These are phyloP conservation scores for Hylaeus anthracinus DNA, from an alignment of 1,140 invertebrate species.

Conservation along the genomic window DNA sequence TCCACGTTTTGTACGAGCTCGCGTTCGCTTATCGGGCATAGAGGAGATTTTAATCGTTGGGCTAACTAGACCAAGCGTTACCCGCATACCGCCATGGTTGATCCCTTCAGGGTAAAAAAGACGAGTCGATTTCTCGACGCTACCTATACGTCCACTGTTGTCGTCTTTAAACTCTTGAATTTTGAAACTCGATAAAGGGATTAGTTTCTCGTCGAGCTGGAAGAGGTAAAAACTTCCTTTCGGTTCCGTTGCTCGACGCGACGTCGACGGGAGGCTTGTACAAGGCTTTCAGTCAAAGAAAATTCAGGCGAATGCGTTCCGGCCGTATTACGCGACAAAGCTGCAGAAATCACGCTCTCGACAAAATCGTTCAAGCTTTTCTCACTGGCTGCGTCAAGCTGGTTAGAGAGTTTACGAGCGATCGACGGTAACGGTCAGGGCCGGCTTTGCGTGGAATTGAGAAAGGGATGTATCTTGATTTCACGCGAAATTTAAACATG, in stretches of 20 bases:
- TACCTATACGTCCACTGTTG: too few species aligned
- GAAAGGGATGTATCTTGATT: neutral
- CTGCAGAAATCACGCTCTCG: too few species aligned
- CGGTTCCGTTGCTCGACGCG: too few species aligned
- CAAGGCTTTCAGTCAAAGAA: neutral
- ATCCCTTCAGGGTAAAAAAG: conserved; percentile 50
- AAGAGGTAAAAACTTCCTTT: neutral
- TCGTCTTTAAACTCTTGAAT: too few species aligned
- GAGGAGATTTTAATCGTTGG: conserved; percentile 42
- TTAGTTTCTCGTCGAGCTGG: neutral
- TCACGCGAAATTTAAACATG: too few species aligned
- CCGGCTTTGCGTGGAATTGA: neutral
- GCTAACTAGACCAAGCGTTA: conserved; percentile 67
- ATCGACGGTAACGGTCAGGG: conserved; percentile 6
- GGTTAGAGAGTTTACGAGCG: conserved; percentile 27
- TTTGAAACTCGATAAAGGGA: too few species aligned
- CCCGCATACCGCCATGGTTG: conserved; percentile 62
- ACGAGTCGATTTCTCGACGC: too few species aligned
- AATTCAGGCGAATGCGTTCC: neutral
- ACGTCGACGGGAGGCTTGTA: too few species aligned
- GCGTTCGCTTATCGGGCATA: conserved; percentile 17
- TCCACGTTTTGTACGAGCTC: neutral
- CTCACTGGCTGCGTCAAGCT: conserved; percentile 9
- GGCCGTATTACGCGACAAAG: too few species aligned
- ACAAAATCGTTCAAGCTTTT: neutral